A percentile compares a stretch with the other conserved stretches of the same genome.
Conservation (phyloP, 1,140 invertebrate genomes). For the Megathymus violae region DNA sequence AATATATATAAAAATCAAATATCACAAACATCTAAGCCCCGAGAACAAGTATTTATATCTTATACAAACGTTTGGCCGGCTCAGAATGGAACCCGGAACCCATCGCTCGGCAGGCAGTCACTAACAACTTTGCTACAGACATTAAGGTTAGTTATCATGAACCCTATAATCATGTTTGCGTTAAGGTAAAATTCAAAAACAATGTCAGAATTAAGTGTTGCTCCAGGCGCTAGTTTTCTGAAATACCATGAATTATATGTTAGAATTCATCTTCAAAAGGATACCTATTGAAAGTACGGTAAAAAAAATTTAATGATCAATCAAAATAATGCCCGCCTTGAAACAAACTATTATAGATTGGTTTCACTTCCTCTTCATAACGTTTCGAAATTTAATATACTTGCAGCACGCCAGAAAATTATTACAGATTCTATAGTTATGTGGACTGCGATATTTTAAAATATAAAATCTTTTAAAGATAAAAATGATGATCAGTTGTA, state of each 20-base stretch:
- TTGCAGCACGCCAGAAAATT: neutral
- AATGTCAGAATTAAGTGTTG: constrained; percentile 1
- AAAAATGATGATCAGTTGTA: too few species aligned
- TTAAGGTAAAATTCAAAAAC: constrained; percentile 1
- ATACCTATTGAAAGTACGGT: neutral
- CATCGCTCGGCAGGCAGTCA: too few species aligned
- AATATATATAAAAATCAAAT: too few species aligned
- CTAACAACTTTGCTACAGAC: too few species aligned
- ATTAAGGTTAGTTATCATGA: too few species aligned
- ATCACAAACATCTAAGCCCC: too few species aligned
- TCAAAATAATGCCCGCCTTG: constrained; percentile 12
- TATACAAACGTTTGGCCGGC: too few species aligned
- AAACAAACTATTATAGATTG: constrained; percentile 51
- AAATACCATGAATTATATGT: constrained; percentile 3
- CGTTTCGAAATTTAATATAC: neutral
- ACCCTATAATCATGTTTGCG: too few species aligned
- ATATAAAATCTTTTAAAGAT: too few species aligned
- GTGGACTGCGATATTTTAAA: too few species aligned
- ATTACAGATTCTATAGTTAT: neutral
- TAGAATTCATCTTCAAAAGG: constrained; percentile 1
- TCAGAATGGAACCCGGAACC: too few species aligned
- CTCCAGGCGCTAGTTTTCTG: constrained; percentile 5
- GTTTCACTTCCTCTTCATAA: constrained; percentile 53
- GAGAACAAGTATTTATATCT: too few species aligned
- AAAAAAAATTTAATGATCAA: constrained; percentile 17